phyloP scores from a whole-genome alignment of 2,888 invertebrate species.

The Ophioninae sp. region DNA sequence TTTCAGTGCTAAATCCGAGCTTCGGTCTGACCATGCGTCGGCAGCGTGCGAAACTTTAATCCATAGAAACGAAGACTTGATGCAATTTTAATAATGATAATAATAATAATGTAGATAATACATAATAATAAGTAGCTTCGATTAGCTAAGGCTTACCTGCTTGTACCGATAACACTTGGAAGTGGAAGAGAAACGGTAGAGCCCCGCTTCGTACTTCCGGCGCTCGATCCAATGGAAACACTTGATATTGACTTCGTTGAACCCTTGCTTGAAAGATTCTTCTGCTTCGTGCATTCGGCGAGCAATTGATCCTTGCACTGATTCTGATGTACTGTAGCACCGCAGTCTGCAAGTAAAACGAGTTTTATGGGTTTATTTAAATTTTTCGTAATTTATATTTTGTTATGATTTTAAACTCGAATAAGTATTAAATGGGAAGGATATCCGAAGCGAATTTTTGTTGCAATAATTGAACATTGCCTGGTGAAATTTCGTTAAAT shows the following conservation, averaged over 20 bases:
- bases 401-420: neutral
- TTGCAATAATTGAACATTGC: no score
- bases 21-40: conserved; percentile 74
- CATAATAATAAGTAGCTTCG: conserved; percentile 37
- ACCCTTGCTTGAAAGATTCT: conserved; percentile 75
- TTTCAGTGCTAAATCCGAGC: conserved; percentile 69
- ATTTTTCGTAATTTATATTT: neutral
- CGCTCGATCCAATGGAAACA: conserved; percentile 73
- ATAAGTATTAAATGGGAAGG: neutral
- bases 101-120: conserved; percentile 38
- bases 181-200: conserved; percentile 78
- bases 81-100: conserved; percentile 68
- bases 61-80: conserved; percentile 75
- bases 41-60: conserved; percentile 77
- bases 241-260: conserved; percentile 78
- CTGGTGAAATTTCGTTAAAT: no score
- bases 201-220: conserved; percentile 75
- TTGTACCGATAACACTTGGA: conserved; percentile 73
- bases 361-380: neutral
- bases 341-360: conserved; percentile 86
- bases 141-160: conserved; percentile 74
- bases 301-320: conserved; percentile 91
- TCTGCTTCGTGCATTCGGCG: conserved; percentile 90
- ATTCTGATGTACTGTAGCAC: conserved; percentile 92
- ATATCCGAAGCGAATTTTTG: neutral